Percentiles rank a stretch among this genome's conserved stretches.
Evolutionary conservation across 2,113 vertebrate species (phyloP).

Genomic region (Cephalopholis sonnerati): DNA sequence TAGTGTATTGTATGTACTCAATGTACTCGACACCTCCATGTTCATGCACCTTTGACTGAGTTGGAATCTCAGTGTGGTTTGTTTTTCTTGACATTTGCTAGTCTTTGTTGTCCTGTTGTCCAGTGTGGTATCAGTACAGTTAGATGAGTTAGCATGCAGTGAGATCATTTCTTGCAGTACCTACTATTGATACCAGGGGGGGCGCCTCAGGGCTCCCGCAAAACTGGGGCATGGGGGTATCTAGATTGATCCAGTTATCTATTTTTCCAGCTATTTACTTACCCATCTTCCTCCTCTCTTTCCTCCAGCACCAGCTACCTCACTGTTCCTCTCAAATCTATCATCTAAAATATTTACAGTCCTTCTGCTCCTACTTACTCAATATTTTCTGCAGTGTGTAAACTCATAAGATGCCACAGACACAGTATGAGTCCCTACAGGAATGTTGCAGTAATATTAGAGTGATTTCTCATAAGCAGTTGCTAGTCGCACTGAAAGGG

Average conservation of each 20-base stretch:
- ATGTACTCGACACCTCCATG: neutral
- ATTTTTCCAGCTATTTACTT: neutral
- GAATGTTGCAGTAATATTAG: constrained; percentile 10
- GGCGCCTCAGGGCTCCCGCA: constrained; percentile 7
- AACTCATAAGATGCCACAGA: constrained; percentile 19
- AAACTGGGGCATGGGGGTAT: neutral
- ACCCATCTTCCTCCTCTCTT: neutral
- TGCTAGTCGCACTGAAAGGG: neutral
- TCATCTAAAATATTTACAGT: neutral
- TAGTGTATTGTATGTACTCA: neutral
- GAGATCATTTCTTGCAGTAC: neutral
- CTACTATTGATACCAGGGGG: constrained; percentile 3
- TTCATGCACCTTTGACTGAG: neutral
- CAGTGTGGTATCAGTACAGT: neutral
- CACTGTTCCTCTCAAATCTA: neutral
- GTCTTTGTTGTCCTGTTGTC: neutral
- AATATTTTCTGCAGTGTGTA: constrained; percentile 5
- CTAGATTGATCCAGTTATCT: neutral
- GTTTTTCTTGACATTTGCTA: too few relatives aligned
- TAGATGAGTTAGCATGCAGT: neutral
- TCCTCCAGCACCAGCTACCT: neutral
- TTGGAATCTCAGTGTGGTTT: neutral
- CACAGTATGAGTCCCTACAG: constrained; percentile 20
- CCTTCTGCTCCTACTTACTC: neutral
- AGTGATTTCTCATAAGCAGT: constrained; percentile 16